Evolutionary conservation across 2,888 invertebrate species (phyloP).

Genomic region (Dichetophora obliterata): DNA sequence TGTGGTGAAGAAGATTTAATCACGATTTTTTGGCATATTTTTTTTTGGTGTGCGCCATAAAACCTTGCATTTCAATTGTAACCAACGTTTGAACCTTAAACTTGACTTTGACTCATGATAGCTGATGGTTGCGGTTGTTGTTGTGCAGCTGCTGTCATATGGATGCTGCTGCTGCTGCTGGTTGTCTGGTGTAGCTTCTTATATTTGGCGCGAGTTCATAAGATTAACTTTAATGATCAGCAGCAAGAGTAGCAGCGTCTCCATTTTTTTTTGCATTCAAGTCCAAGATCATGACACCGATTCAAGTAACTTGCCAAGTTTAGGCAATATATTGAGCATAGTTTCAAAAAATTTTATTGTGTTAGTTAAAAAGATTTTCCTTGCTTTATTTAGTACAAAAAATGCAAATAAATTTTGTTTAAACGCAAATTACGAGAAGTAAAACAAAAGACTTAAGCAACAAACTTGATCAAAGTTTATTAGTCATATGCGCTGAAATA

Average conservation of each 20-base stretch:
- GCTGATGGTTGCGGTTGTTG: neutral
- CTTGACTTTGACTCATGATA: constrained; percentile 64
- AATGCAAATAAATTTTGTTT: too few relatives aligned
- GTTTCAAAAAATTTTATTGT: too few relatives aligned
- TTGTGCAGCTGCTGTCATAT: neutral
- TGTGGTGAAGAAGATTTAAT: constrained; percentile 47
- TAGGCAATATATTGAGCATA: too few relatives aligned
- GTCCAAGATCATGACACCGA: constrained; percentile 21
- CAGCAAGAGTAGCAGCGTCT: neutral
- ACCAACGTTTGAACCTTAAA: constrained; percentile 61
- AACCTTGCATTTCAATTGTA: constrained; percentile 22
- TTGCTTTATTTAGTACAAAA: neutral
- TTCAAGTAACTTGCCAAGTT: neutral
- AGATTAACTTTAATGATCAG: constrained; percentile 10
- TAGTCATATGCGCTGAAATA: too few relatives aligned
- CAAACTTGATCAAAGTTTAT: too few relatives aligned
- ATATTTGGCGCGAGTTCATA: neutral
- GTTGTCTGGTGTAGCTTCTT: neutral
- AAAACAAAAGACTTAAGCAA: too few relatives aligned
- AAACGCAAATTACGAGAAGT: too few relatives aligned
- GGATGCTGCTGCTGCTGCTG: neutral
- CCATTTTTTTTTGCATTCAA: neutral
- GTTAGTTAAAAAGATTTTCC: neutral
- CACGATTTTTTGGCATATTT: constrained; percentile 44
- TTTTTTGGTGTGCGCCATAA: neutral